phyloP scores from a whole-genome alignment of 2,797 vertebrate species.

The Limosa lapponica region DNA sequence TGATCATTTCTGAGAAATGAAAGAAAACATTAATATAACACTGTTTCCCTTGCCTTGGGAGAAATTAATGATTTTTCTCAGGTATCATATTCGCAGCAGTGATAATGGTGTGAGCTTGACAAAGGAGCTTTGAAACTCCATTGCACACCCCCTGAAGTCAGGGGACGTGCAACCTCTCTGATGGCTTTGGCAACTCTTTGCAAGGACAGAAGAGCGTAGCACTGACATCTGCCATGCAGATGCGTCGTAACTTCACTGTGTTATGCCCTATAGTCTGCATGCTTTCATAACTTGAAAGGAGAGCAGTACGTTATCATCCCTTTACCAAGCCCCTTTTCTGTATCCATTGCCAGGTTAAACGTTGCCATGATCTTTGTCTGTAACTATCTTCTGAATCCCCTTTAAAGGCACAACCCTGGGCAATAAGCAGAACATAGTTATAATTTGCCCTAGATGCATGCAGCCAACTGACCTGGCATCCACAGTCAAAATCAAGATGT shows the following conservation, averaged over 20 bases:
- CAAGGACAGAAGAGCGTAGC: not conserved
- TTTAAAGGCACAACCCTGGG: not conserved
- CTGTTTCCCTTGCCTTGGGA: not conserved
- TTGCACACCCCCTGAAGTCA: not conserved
- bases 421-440: not conserved
- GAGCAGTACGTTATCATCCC: not conserved
- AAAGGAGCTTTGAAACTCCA: not conserved
- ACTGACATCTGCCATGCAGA: not conserved
- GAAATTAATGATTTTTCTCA: slow-evolving; percentile 35
- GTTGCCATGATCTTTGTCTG: not conserved
- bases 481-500: not conserved
- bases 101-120: not conserved
- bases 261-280: not conserved
- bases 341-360: not conserved
- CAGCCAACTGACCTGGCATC: not conserved
- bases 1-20: not conserved
- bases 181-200: not conserved
- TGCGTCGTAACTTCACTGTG: fast-evolving
- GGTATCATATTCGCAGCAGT: not conserved
- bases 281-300: not conserved
- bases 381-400: not conserved
- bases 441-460: not conserved
- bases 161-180: not conserved
- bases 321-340: not conserved
- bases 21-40: slow-evolving; percentile 42